Percentiles rank a stretch among this genome's conserved stretches.
Evolutionary conservation across 37 sponge, comb jelly and placozoan genomes (phyloP).

Genomic region (Amphimedon queenslandica): DNA sequence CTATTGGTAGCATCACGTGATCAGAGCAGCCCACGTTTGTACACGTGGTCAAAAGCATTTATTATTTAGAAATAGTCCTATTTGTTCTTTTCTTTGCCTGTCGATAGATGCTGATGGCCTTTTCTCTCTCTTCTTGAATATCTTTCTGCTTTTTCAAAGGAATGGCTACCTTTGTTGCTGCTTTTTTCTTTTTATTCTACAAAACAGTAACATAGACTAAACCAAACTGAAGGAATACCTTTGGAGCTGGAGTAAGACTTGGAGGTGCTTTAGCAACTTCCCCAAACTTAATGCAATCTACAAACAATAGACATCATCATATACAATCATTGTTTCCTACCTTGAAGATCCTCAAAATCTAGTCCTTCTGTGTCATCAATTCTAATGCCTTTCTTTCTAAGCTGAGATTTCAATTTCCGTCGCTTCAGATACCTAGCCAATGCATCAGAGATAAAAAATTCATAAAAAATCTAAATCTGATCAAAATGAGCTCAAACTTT

Average conservation of each 20-base stretch:
- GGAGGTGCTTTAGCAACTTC: slow-evolving; percentile 76
- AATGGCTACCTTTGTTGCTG: not conserved
- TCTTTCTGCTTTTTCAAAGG: slow-evolving; percentile 49
- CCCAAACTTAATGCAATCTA: slow-evolving; percentile 74
- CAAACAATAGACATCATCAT: not conserved
- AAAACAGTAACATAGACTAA: too few relatives aligned
- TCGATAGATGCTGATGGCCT: slow-evolving; percentile 39
- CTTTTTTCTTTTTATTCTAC: too few relatives aligned
- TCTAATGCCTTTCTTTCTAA: not conserved
- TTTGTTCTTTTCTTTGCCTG: slow-evolving; percentile 21
- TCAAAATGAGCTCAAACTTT: too few relatives aligned
- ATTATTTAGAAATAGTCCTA: not conserved
- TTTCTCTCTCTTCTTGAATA: slow-evolving; percentile 51
- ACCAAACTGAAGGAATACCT: too few relatives aligned
- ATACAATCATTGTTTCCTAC: slow-evolving; percentile 8
- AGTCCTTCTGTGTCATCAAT: not conserved
- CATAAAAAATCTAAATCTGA: too few relatives aligned
- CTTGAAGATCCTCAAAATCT: slow-evolving; percentile 44
- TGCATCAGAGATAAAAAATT: not conserved
- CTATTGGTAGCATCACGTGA: too few relatives aligned
- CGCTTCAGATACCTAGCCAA: slow-evolving; percentile 28
- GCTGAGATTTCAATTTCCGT: slow-evolving; percentile 33
- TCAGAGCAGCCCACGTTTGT: too few relatives aligned
- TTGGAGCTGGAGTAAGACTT: slow-evolving; percentile 22
- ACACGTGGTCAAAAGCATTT: not conserved